Base-by-base conservation (phyloP, 2,888 invertebrate species). In the Dolichopus griseipennis region DNA sequence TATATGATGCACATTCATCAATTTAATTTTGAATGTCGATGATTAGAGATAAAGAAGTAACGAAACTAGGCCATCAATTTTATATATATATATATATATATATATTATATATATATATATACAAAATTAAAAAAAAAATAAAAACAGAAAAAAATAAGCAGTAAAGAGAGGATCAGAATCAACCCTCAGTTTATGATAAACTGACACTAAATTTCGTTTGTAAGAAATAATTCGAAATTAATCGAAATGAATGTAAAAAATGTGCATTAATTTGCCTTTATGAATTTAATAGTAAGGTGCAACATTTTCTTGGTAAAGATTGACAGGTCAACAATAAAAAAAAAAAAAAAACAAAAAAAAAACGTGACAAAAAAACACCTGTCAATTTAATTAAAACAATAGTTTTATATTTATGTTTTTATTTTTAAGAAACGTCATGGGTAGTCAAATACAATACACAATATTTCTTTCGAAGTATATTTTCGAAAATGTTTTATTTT, bases 341-440 rank as follows among this genome's bases (percentile, higher is more conserved):
- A 27, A 27, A 2, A 27, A 27, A 27, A 27, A 27, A 27, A 27
- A 27, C 2, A 5, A 5, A 27, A 27, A 27, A 27, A 27, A 6
- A 52, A 18, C n/a, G 52, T 52, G 52, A 52, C 52, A 52, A 52
- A 52, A 27, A 27, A 52, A 52, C 52, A 52, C 52, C 52, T 52
- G 52, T 52, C 52, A 52, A 52, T 52, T 52, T n/a, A 52, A 52
- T 52, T 52, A 52, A 52, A 52, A 52, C 52, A 52, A 52, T 52
- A 52, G 52, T 52, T 52, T 52, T 52, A 18, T n/a, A n/a, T n/a
- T n/a, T n/a, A 27, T 27, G 27, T 27, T 27, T 27, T 27, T 27
- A 4, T 27, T 27, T 27, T 27, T 27, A n/a, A 4, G 2, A 27
- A 27, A 52, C 52, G 8, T 52, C 52, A 52, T 52, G 52, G 52